Evolutionary conservation across 2,797 vertebrate species (phyloP), one percentile per base, ranked within the genome.

Genomic region (Anguilla obscura): DNA sequence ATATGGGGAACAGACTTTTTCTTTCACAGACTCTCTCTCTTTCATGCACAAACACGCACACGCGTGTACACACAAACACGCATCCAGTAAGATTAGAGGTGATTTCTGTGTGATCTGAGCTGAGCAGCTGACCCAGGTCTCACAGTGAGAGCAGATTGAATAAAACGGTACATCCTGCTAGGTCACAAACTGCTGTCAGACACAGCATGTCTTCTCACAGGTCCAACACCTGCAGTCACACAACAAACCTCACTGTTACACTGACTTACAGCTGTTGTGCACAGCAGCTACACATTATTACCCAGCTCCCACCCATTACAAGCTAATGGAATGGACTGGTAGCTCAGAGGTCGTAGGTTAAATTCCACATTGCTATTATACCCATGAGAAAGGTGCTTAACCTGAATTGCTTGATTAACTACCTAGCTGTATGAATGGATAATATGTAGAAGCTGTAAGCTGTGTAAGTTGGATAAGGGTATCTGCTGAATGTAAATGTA

Each of bases 151-250:
- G 40, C 80, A 66, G 30, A 52, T 21, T 60, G 63, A 83, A 85
- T 86, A 80, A 85, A 56, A 87, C 50, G 85, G 85, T 87, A 58
- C 74, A 86, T 33, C 21, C 74, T 84, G 76, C 76, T 85, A 85
- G 84, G 66, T 36, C 60, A 82, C 71, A 85, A 86, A 89, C 58
- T 85, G 80, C 86, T 87, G 85, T 88, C 85, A 74, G 80, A 83
- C 83, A 56, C 80, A 58, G 10, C 27, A 74, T 89, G 6, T 21
- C 54, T 86, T 48, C 48, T 40, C 58, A 1, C 4, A 80, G 50
- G 12, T 10, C 48, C 3, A 30, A 24, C 86, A 60, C 74, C 71
- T 79, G 69, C 54, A 27, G 16, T 24, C 33, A 30, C 52, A 76
- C 69, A 71, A 24, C 27, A 30, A 48, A n/a, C 6, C 21, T 18